Conservation (phyloP, 2,888 invertebrate genomes). For the Synergus japonicus region DNA sequence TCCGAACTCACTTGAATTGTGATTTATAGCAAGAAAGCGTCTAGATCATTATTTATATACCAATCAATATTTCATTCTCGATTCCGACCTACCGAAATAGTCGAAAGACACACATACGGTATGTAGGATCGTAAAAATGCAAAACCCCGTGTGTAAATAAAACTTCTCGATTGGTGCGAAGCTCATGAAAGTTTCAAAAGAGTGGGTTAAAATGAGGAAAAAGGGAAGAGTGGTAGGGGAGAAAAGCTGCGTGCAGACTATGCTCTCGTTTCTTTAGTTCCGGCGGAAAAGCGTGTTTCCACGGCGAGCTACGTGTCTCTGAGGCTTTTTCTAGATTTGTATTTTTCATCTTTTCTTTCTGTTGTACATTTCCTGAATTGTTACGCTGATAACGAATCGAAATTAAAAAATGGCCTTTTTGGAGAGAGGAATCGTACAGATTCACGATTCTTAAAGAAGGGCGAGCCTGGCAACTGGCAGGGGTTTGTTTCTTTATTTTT, state of each 20-base stretch:
- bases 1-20: no score
- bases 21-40: no score
- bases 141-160: constrained; percentile 67
- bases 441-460: background rate
- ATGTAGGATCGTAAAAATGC: constrained; percentile 68
- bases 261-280: constrained; percentile 24
- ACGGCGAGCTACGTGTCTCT: constrained; percentile 31
- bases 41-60: no score
- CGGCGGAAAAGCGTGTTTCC: constrained; percentile 40
- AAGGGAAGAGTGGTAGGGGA: background rate
- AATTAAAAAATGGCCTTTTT: background rate
- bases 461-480: background rate
- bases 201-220: constrained; percentile 43
- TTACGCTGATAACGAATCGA: background rate
- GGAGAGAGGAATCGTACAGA: background rate
- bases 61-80: background rate
- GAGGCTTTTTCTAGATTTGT: constrained; percentile 9
- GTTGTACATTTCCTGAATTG: constrained; percentile 25
- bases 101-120: constrained; percentile 6
- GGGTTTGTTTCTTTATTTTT: constrained; percentile 48
- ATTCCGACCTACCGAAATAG: background rate
- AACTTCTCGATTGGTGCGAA: constrained; percentile 66
- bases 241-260: constrained; percentile 33
- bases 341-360: background rate
- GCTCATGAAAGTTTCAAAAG: constrained; percentile 72